A percentile compares a stretch with the other conserved stretches of the same genome.
These are phyloP conservation scores for Amblyopsis hoosieri DNA, from an alignment of 2,797 vertebrate genomes.

Conservation along the genomic window DNA sequence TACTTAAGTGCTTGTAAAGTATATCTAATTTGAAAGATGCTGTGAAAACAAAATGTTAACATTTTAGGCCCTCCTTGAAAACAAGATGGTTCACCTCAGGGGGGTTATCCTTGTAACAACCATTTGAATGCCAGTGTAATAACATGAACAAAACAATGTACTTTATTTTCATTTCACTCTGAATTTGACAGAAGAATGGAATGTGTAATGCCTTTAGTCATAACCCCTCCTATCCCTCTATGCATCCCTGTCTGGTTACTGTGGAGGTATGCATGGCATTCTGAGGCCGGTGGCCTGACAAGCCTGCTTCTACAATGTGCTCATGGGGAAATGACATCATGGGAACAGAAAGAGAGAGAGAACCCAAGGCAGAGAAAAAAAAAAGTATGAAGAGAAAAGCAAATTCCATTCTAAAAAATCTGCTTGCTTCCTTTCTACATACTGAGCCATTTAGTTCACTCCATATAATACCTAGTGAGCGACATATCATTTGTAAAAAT, in stretches of 20 bases:
- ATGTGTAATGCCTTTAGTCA: too few species aligned
- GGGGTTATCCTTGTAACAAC: too few species aligned
- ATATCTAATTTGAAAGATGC: too few species aligned
- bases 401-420: not conserved
- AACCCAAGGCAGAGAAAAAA: not conserved
- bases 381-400: not conserved
- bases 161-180: too few species aligned
- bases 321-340: conserved; percentile 46
- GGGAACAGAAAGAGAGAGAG: conserved; percentile 1
- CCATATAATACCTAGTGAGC: not conserved
- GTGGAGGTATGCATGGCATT: conserved; percentile 27
- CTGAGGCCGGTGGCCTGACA: conserved; percentile 27
- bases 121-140: too few species aligned
- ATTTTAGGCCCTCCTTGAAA: too few species aligned
- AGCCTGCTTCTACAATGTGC: conserved; percentile 14
- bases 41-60: too few species aligned
- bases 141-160: too few species aligned
- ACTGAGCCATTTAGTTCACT: not conserved
- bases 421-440: not conserved
- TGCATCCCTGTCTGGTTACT: conserved; percentile 18
- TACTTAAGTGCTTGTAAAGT: too few species aligned
- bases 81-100: too few species aligned
- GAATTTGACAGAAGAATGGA: too few species aligned
- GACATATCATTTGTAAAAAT: not conserved
- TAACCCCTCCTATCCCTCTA: too few species aligned